These are phyloP conservation scores for Serrognathus titanus DNA, from an alignment of 2,888 invertebrate species.

Conservation along the genomic window DNA sequence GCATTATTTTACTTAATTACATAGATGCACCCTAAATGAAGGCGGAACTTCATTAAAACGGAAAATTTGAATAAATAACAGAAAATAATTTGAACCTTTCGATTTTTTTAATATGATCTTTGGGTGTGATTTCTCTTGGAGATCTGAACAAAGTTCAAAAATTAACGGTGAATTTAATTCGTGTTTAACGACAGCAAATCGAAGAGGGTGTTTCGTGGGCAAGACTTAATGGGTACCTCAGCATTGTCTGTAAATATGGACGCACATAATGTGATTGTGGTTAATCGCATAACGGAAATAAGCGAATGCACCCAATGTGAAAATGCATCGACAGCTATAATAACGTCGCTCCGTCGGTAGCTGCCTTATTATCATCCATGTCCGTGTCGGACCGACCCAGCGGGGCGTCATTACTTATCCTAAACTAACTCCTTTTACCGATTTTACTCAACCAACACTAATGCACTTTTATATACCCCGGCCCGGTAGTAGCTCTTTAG, in stretches of 20 bases:
- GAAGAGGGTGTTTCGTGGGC: constrained; percentile 26
- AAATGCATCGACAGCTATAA: constrained; percentile 37
- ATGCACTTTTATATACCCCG: constrained; percentile 38
- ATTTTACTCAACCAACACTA: constrained; percentile 44
- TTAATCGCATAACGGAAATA: constrained; percentile 49
- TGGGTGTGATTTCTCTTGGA: not conserved
- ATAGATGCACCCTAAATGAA: too few relatives aligned
- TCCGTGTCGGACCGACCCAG: constrained; percentile 35
- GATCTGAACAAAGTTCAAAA: too few relatives aligned
- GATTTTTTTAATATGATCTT: not conserved
- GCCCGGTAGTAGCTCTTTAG: too few relatives aligned
- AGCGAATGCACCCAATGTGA: constrained; percentile 45
- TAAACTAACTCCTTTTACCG: constrained; percentile 48
- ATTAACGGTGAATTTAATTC: constrained; percentile 26
- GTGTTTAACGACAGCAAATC: constrained; percentile 35
- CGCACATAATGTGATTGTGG: constrained; percentile 48
- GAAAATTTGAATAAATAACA: too few relatives aligned
- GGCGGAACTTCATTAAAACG: too few relatives aligned
- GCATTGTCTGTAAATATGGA: constrained; percentile 27
- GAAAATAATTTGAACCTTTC: too few relatives aligned
- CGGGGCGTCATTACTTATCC: constrained; percentile 49
- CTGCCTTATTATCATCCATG: constrained; percentile 32
- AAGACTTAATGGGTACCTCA: constrained; percentile 26
- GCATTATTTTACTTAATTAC: too few relatives aligned
- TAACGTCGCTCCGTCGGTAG: constrained; percentile 35